Evolutionary conservation across 2,888 invertebrate genomes (phyloP), one percentile per base, ranked within the genome.

Genomic region (Crocallis elinguaria): DNA sequence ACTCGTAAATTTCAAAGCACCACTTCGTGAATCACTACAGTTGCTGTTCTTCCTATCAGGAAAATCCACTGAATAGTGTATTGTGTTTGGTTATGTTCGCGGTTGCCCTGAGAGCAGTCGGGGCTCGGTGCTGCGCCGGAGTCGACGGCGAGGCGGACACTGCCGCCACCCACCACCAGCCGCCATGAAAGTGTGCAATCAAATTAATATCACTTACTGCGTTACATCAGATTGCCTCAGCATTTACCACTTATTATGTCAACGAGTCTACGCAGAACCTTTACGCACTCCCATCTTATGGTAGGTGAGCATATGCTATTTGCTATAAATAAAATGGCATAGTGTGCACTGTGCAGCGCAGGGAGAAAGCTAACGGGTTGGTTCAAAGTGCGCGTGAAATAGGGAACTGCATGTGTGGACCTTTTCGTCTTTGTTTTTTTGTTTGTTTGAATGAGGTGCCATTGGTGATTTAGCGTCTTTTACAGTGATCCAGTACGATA

Each of bases 141-240:
- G 81, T 71, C 83, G 80, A 75, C 84, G 77, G 77, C 77, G 76
- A 75, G 73, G 68, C 75, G 70, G 70, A 66, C 77, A 86, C 84
- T 86, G 84, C 72, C 77, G 68, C 77, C 69, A 58, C 9, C 57
- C 60, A 52, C 57, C 54, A 53, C 60, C 63, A 52, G 60, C 65
- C 63, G 67, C 58, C 65, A 81, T 78, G 87, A 88, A 88, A 88
- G 87, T 87, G 74, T 79, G 77, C 76, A 79, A 76, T 76, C 81
- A 77, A 82, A 83, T 84, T 85, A 85, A 85, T 84, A 83, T 84
- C 84, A 86, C 82, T 86, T 84, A 82, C 46, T 36, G 39, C 32
- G 38, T 51, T 51, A 51, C 81, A 73, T 72, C 75, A 73, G 72
- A 74, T 75, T 74, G 76, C 77, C 75, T 76, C 79, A 84, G 79